Base-by-base conservation (phyloP, 1,140 invertebrate species). In the Berghia stephanieae region DNA sequence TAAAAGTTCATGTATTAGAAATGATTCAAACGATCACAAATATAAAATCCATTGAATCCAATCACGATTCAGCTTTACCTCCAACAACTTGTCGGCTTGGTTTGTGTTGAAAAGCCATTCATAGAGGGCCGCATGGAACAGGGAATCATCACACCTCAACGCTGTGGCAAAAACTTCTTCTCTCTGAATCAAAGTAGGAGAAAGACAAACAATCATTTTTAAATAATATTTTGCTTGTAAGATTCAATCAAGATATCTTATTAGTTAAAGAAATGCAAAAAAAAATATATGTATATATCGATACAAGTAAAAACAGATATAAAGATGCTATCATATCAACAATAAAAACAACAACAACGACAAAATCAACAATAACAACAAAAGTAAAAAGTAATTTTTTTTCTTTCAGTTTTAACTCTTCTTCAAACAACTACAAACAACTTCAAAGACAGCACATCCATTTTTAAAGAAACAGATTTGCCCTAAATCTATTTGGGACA, bases 101-200 rank as follows among this genome's bases (percentile, higher is more conserved):
- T 93, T 92, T 83, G 94, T 93, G 24, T 93, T 92, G 44, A 98
- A 92, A 86, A 99, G 92, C 97, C 98, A 99, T 81, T 96, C 94
- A 86, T 98, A 99, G 0, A 99, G 90, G 0, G 94, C 93, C 0
- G 96, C 93, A 87, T 99, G 97, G 66, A 97, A 92, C 13, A 96
- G 90, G 87, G 98, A 95, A 90, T 99, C 98, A 16, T 94, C 90
- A 1, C 90, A 91, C 57, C 89, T 86, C 27, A 90, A 79, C 24
- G 90, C 88, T 42, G 89, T 79, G 36, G 88, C 79, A 49, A 92
- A 90, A 40, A 92, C 89, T 67, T 91, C 84, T 38, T 91, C 88
- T 55, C 80, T 87, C 89, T 91, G 80, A 4, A 85, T 83, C 10
- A 74, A 76, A 10, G 44, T 21, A 27, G 24, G 57, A 27, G n/a